Evolutionary conservation across 2,888 invertebrate genomes (phyloP).

Genomic region (Graphium colonna): DNA sequence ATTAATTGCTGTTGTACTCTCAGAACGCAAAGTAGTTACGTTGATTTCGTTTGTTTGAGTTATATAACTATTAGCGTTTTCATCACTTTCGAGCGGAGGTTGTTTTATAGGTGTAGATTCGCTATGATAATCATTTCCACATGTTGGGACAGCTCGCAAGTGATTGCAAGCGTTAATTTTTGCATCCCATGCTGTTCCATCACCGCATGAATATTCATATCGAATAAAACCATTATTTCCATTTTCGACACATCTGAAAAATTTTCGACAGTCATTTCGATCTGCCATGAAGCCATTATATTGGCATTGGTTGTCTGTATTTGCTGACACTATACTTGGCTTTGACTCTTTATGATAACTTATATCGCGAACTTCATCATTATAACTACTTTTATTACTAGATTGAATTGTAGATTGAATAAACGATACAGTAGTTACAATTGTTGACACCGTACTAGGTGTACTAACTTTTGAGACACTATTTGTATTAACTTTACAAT

Average conservation of each 20-base stretch:
- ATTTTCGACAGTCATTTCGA: conserved; percentile 32
- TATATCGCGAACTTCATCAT: conserved; percentile 31
- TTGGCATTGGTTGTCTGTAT: conserved; percentile 27
- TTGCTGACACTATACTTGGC: conserved; percentile 14
- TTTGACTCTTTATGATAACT: conserved; percentile 24
- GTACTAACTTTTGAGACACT: conserved; percentile 15
- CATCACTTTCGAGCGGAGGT: neutral
- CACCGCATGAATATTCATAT: conserved; percentile 83
- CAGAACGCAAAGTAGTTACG: conserved; percentile 12
- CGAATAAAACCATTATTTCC: conserved; percentile 79
- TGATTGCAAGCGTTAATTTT: conserved; percentile 79
- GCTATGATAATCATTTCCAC: conserved; percentile 18
- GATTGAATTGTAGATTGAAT: conserved; percentile 27
- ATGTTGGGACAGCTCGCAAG: conserved; percentile 48
- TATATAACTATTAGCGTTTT: conserved; percentile 1
- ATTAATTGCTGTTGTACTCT: conserved; percentile 12
- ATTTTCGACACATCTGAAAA: conserved; percentile 52
- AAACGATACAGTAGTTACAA: conserved; percentile 26
- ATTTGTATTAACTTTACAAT: conserved; percentile 23
- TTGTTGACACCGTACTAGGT: conserved; percentile 13
- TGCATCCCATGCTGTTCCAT: conserved; percentile 83
- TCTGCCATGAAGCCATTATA: conserved; percentile 32
- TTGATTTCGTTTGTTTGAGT: conserved; percentile 1
- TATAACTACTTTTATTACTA: conserved; percentile 21
- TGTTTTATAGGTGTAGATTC: neutral